Base-by-base conservation (phyloP, 2,113 vertebrate species). In the Gobius niger region DNA sequence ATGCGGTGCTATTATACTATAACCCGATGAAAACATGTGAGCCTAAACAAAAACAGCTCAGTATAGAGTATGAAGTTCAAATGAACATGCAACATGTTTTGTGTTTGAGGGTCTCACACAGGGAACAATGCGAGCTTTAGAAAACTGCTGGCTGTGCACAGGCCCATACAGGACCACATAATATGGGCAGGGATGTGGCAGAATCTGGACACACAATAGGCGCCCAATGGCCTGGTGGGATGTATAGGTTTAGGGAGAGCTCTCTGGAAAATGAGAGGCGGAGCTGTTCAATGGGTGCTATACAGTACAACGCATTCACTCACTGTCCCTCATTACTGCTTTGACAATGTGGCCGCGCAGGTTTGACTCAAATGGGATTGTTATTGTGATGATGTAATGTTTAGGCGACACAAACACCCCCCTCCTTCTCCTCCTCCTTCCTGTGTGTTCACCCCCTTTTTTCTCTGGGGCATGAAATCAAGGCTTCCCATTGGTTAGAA, bases 401-500 rank as follows among this genome's bases (percentile, higher is more conserved):
- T 82, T 76, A 64, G 70, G 77, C 6, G 72, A 81, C 73, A 85
- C 52, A 84, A 82, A 81, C 75, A 81, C 59, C 65, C 49, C 79
- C 83, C 72, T 82, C 80, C 78, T 83, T 70, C 15, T 75, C 76
- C 41, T 24, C 65, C 68, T 65, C 60, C 75, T 85, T 79, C 82
- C 68, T 86, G 63, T 82, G 63, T 82, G 59, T 72, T 62, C 78
- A 76, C 81, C 80, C 73, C 68, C 72, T 60, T 80, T 57, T 84
- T 78, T 68, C 84, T 88, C 88, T 71, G 73, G 81, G 85, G 87
- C 77, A 84, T 64, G 67, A 63, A 82, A 77, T 54, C 46, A 57
- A 59, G 72, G 62, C 41, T 49, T 85, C 75, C 47, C 8, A 91
- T 92, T 92, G 89, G 88, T 77, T 90, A 77, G 77, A 73, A 75